Base-by-base conservation (phyloP, 2,113 vertebrate genomes). In the Nyctibius bracteatus region DNA sequence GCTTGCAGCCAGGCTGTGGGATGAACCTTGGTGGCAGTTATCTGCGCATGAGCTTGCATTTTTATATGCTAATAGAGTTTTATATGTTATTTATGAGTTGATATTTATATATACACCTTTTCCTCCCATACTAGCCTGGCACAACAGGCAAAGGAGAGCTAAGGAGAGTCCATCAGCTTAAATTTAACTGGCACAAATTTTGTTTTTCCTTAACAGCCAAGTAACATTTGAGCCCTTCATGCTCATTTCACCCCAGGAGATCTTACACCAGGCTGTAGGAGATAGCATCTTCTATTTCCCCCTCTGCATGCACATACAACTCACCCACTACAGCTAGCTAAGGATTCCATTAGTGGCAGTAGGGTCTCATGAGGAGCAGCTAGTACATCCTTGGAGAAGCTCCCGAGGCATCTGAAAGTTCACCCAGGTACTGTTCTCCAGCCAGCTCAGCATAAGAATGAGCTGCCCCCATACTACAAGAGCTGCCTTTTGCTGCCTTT, bases 401-500 rank as follows among this genome's bases (percentile, higher is more conserved):
- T 28, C 7, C 8, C 33, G 5, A 52, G 25, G 12, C 2, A 30
- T 3, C 37, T 52, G 9, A n/a, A 68, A 41, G 17, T 9, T 55
- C 52, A n/a, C 5, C 18, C 22, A 10, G 17, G 3, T 11, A 2
- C 24, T 35, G 21, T 5, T 49, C 15, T 7, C 19, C 9, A 37
- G 14, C 37, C 18, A 63, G 12, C 9, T 14, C 14, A 86, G 3
- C 16, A 19, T 0, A 0, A 3, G 3, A 44, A 62, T 1, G 7
- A 5, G 1, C 14, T 22, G 2, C n/a, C 46, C 12, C 6, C 46
- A 4, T 3, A 46, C 3, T 4, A 0, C 21, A 75, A 31, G 21
- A 20, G 3, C 12, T 43, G 2, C 5, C 1, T 52, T n/a, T 59
- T 39, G 5, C 86, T 37, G n/a, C 51, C 41, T 82, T 55, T 86